Evolutionary conservation across 2,113 vertebrate species (phyloP), one percentile per base, ranked within the genome.

Genomic region (Symphodus melops): DNA sequence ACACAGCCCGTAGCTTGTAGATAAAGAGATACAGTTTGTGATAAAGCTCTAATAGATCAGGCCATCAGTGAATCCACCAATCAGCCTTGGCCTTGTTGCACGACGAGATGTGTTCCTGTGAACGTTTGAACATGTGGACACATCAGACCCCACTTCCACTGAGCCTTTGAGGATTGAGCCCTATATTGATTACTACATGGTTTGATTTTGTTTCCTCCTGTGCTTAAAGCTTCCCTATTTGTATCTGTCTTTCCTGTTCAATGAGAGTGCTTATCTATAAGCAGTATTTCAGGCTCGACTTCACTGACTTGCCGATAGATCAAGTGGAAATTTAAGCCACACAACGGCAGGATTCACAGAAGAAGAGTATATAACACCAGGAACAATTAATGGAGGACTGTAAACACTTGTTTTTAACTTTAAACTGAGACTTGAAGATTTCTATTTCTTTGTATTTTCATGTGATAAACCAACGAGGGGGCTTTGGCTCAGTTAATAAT

Each of bases 261-360:
- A 91, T 90, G 82, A 82, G 83, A 74, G 63, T 56, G 10, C 51
- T 72, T 56, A 57, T 57, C 57, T 58, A 4, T 54, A 75, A 49
- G 56, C 53, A 23, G 16, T 55, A 44, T 75, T 77, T 81, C 56
- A 69, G 33, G 51, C 72, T 68, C 63, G 8, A 41, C 49, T 58
- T 58, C 23, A 44, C 57, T 41, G 49, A 48, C 41, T 63, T 75
- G 52, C 10, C 8, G 46, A 86, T 84, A 49, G 14, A 79, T 48
- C 72, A 61, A 12, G 37, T 48, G 2, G 33, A 44, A 48, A 63
- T 66, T 77, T 76, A 23, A 59, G 63, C 10, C 37, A 52, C 16
- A 21, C 14, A 41, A 65, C 37, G 54, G n/a, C 11, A 46, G 8
- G 37, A 54, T 23, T 52, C 33, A 20, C 42, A 44, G 28, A 44